These are phyloP conservation scores for Mesoclemmys tuberculata DNA, from an alignment of 2,113 vertebrate genomes.

Conservation along the genomic window DNA sequence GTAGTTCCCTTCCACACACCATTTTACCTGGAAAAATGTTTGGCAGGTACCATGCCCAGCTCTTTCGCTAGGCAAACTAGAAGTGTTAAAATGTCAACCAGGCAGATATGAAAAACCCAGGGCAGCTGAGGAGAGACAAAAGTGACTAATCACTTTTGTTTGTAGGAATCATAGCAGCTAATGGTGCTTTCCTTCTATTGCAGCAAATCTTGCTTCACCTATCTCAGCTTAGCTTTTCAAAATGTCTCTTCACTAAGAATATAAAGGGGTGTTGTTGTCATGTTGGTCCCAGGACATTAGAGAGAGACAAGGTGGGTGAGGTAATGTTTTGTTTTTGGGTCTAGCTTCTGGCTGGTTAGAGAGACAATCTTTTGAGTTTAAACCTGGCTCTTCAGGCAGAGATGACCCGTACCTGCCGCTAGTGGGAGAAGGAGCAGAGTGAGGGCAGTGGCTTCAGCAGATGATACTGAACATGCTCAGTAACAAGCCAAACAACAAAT, in stretches of 20 bases:
- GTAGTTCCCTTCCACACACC: neutral
- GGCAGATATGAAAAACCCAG: neutral
- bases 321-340: neutral
- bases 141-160: fast-evolving
- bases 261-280: neutral
- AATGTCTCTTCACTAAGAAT: neutral
- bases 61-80: neutral
- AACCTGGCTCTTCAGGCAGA: too few species aligned
- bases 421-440: too few species aligned
- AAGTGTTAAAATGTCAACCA: neutral
- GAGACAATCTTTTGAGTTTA: too few species aligned
- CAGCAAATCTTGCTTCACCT: neutral
- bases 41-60: neutral
- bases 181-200: neutral
- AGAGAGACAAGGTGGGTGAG: neutral
- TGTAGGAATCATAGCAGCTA: neutral
- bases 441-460: too few species aligned
- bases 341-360: neutral
- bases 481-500: too few species aligned
- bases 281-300: neutral
- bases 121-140: neutral
- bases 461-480: too few species aligned
- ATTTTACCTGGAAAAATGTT: neutral
- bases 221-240: neutral
- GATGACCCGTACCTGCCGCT: too few species aligned